Evolutionary conservation across 2,888 invertebrate genomes (phyloP), one percentile per base, ranked within the genome.

Genomic region (Autographa gamma): DNA sequence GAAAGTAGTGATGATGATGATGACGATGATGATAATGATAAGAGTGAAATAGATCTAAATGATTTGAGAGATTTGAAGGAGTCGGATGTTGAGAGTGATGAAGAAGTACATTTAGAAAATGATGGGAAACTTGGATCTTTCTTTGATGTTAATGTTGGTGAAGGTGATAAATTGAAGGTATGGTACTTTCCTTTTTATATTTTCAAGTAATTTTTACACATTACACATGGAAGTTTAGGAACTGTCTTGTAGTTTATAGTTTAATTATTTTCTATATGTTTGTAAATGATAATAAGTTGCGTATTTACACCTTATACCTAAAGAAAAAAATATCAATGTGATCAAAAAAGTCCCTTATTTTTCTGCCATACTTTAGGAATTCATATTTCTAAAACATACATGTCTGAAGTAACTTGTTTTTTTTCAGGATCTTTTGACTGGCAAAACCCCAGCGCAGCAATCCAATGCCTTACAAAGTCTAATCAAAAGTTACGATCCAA

Each of bases 401-500:
- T 25, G 25, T 3, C 25, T n/a, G n/a, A n/a, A 25, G 25, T 25
- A 25, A 25, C 25, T 43, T 34, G 60, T 69, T 71, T 69, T 2
- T 75, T 92, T 91, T 19, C 90, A 97, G 89, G 93, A 96, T 81
- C 87, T 97, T 66, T 89, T 99, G 19, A 88, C 94, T 62, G 95
- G 96, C 54, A 96, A 97, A 82, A 94, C 96, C 11, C 93, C 97
- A 1, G 93, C 96, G 16, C 97, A 98, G 85, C 97, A 98, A 85
- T 93, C 96, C 0, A 94, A 96, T 14, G 97, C 98, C 13, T 88
- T 99, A 61, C 97, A 98, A 86, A 96, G 98, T 84, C 97, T 99
- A 80, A 97, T 99, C 19, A 98, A 98, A 93, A 98, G 97, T 85
- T 98, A 98, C 92, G 98, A 99, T 91, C 98, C 98, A 2, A 97